A percentile compares a stretch with the other conserved stretches of the same genome.
These are phyloP conservation scores for Ruditapes philippinarum DNA, from an alignment of 1,140 invertebrate genomes.

Conservation along the genomic window DNA sequence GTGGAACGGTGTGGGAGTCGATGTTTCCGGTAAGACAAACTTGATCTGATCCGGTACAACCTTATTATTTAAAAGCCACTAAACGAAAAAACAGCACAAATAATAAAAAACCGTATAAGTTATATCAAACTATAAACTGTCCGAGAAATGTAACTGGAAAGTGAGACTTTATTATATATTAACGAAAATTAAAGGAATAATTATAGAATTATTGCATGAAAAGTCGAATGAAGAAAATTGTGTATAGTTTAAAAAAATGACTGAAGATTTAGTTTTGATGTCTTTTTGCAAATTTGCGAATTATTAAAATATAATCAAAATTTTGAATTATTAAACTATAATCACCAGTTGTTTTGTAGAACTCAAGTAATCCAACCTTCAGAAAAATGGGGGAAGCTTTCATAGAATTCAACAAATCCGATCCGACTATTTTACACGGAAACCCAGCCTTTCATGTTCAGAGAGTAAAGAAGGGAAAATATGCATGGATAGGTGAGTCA, in stretches of 20 bases:
- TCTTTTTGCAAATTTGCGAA: background rate
- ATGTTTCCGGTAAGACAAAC: conserved; percentile 66
- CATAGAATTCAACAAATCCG: conserved; percentile 3
- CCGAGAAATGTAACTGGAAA: no score
- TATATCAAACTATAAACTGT: no score
- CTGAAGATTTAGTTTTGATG: no score
- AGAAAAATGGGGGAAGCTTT: background rate
- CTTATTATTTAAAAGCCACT: no score
- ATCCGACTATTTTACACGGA: background rate
- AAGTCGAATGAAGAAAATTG: no score
- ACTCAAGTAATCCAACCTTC: background rate
- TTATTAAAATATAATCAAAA: conserved; percentile 25
- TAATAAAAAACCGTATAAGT: no score
- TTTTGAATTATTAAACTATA: background rate
- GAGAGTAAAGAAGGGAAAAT: background rate
- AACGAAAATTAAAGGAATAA: no score
- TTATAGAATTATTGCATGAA: no score
- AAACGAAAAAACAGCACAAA: no score
- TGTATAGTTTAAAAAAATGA: no score
- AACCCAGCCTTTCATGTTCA: background rate
- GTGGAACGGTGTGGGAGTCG: conserved; percentile 52
- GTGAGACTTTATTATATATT: no score
- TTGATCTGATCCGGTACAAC: no score
- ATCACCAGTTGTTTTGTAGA: background rate
- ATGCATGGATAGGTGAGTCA: conserved; percentile 63